Percentiles rank a stretch among this genome's conserved stretches.
Conservation (phyloP, 2,113 vertebrate species). For the Gorilla gorilla region DNA sequence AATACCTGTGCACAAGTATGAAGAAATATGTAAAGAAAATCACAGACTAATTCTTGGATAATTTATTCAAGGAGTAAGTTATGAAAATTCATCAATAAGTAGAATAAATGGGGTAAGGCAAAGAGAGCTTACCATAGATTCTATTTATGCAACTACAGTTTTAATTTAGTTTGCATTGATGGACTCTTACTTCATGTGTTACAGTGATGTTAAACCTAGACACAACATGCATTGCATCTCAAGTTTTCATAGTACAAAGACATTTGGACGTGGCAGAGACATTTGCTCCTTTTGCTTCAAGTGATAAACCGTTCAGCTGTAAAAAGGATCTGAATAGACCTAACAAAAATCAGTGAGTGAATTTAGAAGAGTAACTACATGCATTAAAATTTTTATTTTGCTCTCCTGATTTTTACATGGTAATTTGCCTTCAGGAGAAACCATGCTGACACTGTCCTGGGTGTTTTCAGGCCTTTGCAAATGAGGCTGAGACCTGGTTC, state of each 20-base stretch:
- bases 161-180: slow-evolving; percentile 66
- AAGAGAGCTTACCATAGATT: slow-evolving; percentile 48
- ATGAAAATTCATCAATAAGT: slow-evolving; percentile 66
- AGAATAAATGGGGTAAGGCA: slow-evolving; percentile 51
- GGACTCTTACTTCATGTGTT: slow-evolving; percentile 46
- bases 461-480: not conserved
- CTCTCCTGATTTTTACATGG: not conserved
- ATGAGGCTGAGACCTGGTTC: not conserved
- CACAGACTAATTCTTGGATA: slow-evolving; percentile 35
- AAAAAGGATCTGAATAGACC: slow-evolving; percentile 18
- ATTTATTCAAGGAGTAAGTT: slow-evolving; percentile 62
- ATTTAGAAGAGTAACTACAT: not conserved
- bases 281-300: slow-evolving; percentile 15
- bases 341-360: slow-evolving; percentile 35
- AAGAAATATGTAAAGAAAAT: slow-evolving; percentile 59
- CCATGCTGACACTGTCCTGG: not conserved
- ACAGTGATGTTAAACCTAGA: slow-evolving; percentile 36
- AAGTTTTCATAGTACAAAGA: slow-evolving; percentile 30
- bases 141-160: slow-evolving; percentile 67
- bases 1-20: slow-evolving; percentile 40
- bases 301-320: not conserved
- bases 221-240: slow-evolving; percentile 23
- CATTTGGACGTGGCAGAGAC: not conserved
- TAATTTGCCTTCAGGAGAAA: slow-evolving; percentile 32
- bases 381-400: not conserved